Percentiles rank a stretch among this genome's conserved stretches.
Conservation (phyloP, 2,113 vertebrate species). For the Oreocharis arfaki region DNA sequence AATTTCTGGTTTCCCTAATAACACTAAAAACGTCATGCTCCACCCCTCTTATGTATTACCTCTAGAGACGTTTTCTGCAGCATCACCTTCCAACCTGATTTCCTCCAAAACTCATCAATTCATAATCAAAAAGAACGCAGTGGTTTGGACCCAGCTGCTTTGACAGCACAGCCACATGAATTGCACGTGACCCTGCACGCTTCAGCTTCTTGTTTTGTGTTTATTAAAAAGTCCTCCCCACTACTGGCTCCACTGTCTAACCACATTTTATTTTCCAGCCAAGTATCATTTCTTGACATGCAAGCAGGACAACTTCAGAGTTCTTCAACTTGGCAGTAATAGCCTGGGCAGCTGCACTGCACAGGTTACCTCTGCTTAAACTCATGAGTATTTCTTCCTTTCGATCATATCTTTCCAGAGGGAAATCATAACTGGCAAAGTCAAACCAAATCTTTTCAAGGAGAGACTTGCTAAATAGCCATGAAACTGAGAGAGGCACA, state of each 20-base stretch:
- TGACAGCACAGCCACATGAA: not conserved
- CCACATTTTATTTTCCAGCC: not conserved
- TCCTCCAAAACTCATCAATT: not conserved
- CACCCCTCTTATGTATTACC: not conserved
- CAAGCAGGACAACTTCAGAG: not conserved
- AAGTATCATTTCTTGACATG: not conserved
- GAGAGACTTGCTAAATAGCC: not conserved
- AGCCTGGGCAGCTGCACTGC: not conserved
- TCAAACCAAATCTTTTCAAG: not conserved
- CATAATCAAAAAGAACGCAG: not conserved
- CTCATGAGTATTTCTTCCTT: not conserved
- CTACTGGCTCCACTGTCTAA: not conserved
- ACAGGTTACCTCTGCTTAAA: not conserved
- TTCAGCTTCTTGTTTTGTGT: not conserved
- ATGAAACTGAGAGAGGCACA: not conserved
- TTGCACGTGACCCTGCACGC: accelerated
- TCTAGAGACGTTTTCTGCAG: not conserved
- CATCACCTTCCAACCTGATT: not conserved
- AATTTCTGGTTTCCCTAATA: not conserved
- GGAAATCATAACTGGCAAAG: not conserved
- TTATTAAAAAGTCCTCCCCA: not conserved
- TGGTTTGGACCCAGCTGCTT: not conserved
- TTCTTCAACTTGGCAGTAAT: not conserved
- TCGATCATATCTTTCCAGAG: not conserved
- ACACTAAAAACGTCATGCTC: not conserved